Evolutionary conservation across 2,113 vertebrate genomes (phyloP), one percentile per base, ranked within the genome.

Genomic region (Embiotoca jacksoni): DNA sequence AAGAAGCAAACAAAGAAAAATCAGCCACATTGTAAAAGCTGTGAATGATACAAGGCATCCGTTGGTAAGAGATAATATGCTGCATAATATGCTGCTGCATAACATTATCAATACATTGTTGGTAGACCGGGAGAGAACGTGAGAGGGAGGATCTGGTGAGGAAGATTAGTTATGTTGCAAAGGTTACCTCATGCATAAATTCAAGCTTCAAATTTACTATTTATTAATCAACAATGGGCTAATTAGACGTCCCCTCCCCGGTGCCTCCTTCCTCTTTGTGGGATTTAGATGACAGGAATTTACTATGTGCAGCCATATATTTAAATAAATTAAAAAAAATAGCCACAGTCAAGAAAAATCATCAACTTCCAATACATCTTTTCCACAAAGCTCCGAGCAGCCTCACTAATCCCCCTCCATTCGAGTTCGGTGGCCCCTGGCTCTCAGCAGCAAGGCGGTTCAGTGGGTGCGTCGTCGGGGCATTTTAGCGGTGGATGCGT

Each of bases 81-180:
- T 71, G 81, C 82, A 88, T 73, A 82, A 84, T 85, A 75, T 7
- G 9, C 65, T 16, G 30, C 82, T 46, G 78, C 81, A 84, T 86
- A 87, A 85, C 85, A 92, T 91, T 86, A 91, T 90, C 86, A 85
- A 81, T 59, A 82, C 74, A 82, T 86, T 91, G 84, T 83, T 78
- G 37, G 75, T 65, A 54, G 78, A 66, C 64, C 60, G 49, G 71
- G 70, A 72, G 76, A 79, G 60, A 80, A 72, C 44, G 46, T 50
- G 78, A 82, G 77, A 63, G 67, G 87, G 60, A 86, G 87, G 78
- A 90, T 84, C 78, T 89, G 86, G 57, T 65, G 50, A 66, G 65
- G 57, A 70, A 90, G 89, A 92, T 92, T 89, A 87, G 78, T 61
- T 67, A 59, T 55, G 77, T 67, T 77, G 62, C 80, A 91, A 91